Evolutionary conservation across 2,113 vertebrate genomes (phyloP), one percentile per base, ranked within the genome.

Genomic region (Apodemus speciosus): DNA sequence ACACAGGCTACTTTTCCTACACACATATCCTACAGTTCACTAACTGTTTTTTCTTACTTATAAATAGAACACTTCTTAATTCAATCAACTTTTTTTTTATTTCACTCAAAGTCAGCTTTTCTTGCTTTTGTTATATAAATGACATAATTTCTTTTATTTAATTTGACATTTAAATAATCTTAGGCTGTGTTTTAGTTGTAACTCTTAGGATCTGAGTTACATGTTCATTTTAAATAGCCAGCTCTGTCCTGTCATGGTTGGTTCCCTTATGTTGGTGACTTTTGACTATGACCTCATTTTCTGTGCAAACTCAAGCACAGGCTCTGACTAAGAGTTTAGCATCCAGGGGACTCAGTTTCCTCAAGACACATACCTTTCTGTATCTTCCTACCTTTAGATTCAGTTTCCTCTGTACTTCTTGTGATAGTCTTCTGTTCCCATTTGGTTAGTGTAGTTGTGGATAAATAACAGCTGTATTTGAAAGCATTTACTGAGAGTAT

Each of bases 111-210:
- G 60, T 85, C 6, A 81, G 2, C 11, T 46, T 72, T 1, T 73
- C 35, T 35, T 87, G 5, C 64, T 66, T 95, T 94, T 77, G n/a
- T 9, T 58, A 92, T 88, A 72, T 4, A 87, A 77, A 58, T 87
- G 27, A 20, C 9, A 49, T 38, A 16, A 40, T 77, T 88, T 76
- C 3, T 60, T 87, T 94, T 68, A 58, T 80, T 95, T 87, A 13
- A 69, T 56, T 64, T 10, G 27, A 85, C 2, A 35, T 56, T 90
- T 64, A 86, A 91, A 86, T 30, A 51, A 49, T 81, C 20, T 73
- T 46, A 53, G 64, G 20, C 27, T 69, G 3, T 27, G 91, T 83
- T 87, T 71, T 30, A 86, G 4, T 16, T 66, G 0, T 43, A 64
- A 64, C 8, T 58, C 25, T 64, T 76, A 60, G 53, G 43, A 18